Conservation (phyloP, 2,797 vertebrate species). For the Tiaroga cobitis region DNA sequence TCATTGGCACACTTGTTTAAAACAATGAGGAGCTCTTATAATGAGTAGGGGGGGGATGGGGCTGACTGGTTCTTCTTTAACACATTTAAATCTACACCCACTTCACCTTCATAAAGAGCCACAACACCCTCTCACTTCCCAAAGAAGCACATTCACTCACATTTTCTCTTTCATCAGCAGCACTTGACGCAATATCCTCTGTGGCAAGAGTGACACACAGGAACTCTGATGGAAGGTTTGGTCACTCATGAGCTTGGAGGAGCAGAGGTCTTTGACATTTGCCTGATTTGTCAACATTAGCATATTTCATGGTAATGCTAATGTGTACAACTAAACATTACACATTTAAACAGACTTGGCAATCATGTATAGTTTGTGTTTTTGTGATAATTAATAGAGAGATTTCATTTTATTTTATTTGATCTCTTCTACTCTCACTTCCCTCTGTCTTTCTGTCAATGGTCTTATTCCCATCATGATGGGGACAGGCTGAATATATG, state of each 20-base stretch:
- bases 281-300: not conserved
- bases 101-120: slow-evolving; percentile 75
- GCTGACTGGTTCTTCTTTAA: slow-evolving; percentile 66
- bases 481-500: not conserved
- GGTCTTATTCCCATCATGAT: not conserved
- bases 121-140: slow-evolving; percentile 64
- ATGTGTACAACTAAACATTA: not conserved
- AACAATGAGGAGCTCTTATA: slow-evolving; percentile 55
- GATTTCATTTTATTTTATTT: not conserved
- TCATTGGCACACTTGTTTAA: slow-evolving; percentile 48
- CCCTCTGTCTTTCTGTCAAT: not conserved
- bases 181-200: slow-evolving; percentile 36
- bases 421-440: not conserved
- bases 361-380: not conserved
- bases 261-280: not conserved
- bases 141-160: slow-evolving; percentile 26
- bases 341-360: not conserved
- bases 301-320: not conserved
- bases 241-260: not conserved
- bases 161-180: slow-evolving; percentile 56
- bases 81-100: slow-evolving; percentile 78
- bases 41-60: slow-evolving; percentile 9
- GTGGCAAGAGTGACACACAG: slow-evolving; percentile 26
- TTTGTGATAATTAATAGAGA: not conserved
- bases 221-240: not conserved